Conservation (phyloP, 2,888 invertebrate species). For the Choristoneura rosaceana region DNA sequence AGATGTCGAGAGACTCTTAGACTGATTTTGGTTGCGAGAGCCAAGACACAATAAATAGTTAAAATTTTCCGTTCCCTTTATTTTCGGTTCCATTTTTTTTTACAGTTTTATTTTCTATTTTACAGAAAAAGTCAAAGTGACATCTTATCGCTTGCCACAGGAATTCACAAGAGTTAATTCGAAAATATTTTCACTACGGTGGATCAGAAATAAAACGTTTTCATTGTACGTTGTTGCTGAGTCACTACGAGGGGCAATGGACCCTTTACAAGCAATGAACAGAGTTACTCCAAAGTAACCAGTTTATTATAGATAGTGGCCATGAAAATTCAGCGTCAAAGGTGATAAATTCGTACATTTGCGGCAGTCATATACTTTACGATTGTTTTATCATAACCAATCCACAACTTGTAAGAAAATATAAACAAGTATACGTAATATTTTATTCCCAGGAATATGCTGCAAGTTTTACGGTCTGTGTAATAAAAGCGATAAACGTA, state of each 20-base stretch:
- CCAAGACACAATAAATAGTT: too few species aligned
- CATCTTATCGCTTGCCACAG: too few species aligned
- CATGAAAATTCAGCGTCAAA: constrained; percentile 16
- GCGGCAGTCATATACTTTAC: constrained; percentile 28
- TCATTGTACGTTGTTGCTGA: neutral
- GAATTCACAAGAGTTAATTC: too few species aligned
- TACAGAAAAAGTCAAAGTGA: too few species aligned
- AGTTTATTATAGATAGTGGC: constrained; percentile 13
- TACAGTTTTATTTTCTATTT: too few species aligned
- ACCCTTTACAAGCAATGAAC: too few species aligned
- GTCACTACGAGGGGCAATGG: too few species aligned
- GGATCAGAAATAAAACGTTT: neutral
- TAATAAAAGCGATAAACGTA: constrained; percentile 39
- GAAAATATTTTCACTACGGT: too few species aligned
- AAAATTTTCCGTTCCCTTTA: too few species aligned
- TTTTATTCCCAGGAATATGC: constrained; percentile 31
- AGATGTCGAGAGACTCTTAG: too few species aligned
- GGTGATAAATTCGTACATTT: constrained; percentile 17
- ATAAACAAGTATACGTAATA: constrained; percentile 31
- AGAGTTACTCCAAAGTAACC: neutral
- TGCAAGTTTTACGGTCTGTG: constrained; percentile 35
- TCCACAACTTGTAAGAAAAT: constrained; percentile 38
- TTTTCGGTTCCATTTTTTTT: too few species aligned
- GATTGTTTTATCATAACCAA: constrained; percentile 35
- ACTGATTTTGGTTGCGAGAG: too few species aligned